phyloP scores from a whole-genome alignment of 2,113 vertebrate species.

The Anguilla rostrata region DNA sequence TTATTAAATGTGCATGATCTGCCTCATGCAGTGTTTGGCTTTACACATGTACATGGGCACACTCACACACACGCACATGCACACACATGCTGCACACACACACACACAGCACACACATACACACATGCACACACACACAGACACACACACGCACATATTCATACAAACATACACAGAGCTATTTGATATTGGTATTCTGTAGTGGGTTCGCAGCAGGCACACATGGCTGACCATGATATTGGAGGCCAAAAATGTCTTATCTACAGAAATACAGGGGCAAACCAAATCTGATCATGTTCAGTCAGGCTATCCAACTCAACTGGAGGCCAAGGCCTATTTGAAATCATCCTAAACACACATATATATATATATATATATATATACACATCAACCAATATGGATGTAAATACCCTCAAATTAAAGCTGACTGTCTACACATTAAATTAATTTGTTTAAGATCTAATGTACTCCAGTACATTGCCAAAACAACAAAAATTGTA shows the following conservation, averaged over 20 bases:
- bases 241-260: not conserved
- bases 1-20: too few species aligned
- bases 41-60: not conserved
- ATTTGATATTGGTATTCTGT: slow-evolving; percentile 6
- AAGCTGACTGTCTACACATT: too few species aligned
- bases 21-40: not conserved
- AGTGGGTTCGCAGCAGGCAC: not conserved
- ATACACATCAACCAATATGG: not conserved
- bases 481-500: not conserved
- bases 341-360: not conserved
- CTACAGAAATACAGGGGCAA: slow-evolving; percentile 1
- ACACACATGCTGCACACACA: not conserved
- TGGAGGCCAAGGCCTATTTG: not conserved
- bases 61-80: not conserved
- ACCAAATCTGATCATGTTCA: not conserved
- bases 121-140: not conserved
- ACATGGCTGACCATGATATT: not conserved
- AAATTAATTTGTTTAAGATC: too few species aligned
- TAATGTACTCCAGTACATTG: not conserved
- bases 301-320: not conserved
- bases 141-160: not conserved
- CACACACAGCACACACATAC: not conserved
- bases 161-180: not conserved
- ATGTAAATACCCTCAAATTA: too few species aligned
- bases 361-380: not conserved